phyloP scores from a whole-genome alignment of 2,797 vertebrate species.

The Typhlichthys subterraneus region DNA sequence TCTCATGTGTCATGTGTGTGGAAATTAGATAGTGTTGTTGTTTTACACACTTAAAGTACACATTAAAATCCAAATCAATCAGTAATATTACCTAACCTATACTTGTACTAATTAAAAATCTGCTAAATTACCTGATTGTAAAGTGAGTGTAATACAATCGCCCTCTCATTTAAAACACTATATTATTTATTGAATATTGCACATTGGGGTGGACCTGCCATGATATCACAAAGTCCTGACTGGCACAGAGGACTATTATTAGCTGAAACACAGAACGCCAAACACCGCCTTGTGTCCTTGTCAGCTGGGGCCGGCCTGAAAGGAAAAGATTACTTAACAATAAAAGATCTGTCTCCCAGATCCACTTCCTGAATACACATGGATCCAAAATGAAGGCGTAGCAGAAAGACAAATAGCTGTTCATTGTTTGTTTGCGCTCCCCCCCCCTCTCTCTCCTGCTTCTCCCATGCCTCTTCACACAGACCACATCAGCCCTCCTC shows the following conservation, averaged over 20 bases:
- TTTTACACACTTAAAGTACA: background rate
- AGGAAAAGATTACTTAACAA: slow-evolving; percentile 77
- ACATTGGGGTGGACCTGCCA: slow-evolving; percentile 21
- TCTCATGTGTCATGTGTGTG: slow-evolving; percentile 3
- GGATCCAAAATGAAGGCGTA: slow-evolving; percentile 49
- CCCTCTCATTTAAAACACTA: no score
- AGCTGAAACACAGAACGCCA: slow-evolving; percentile 54
- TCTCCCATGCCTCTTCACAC: slow-evolving; percentile 61
- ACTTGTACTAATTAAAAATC: no score
- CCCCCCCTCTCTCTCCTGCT: slow-evolving; percentile 50
- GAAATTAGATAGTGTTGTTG: background rate
- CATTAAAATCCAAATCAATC: slow-evolving; percentile 5
- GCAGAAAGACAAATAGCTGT: slow-evolving; percentile 44
- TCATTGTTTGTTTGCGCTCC: slow-evolving; percentile 52
- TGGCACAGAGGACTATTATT: slow-evolving; percentile 71
- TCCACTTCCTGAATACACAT: slow-evolving; percentile 73
- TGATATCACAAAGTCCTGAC: slow-evolving; percentile 36
- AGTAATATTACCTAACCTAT: background rate
- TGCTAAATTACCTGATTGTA: no score
- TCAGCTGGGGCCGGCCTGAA: slow-evolving; percentile 63
- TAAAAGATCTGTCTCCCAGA: slow-evolving; percentile 71
- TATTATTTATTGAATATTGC: no score
- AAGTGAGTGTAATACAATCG: no score
- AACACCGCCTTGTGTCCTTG: slow-evolving; percentile 62
- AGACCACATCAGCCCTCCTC: slow-evolving; percentile 63